Base-by-base conservation (phyloP, 1,140 invertebrate species). In the Papilio aristodemus region DNA sequence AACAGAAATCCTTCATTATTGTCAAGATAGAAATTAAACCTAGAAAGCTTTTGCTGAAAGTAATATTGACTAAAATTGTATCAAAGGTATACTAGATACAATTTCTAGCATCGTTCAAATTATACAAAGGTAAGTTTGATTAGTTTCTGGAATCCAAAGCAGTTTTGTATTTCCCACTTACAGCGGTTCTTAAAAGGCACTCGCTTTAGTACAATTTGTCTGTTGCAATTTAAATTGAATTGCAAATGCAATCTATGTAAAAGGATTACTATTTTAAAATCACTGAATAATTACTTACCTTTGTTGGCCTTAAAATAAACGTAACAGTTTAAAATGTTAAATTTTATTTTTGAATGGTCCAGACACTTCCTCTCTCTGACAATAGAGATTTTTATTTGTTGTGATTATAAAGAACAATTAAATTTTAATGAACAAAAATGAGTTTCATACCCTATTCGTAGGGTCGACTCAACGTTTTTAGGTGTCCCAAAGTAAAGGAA, bases 181-280 rank as follows among this genome's bases (percentile, higher is more conserved):
- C 10, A 11, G 43, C 2, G 19, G 10, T 13, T 54, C 11, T 19
- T 54, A 13, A 54, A 25, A 25, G 46, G 46, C 22, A 11, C 19
- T 54, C 19, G 19, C 3, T 54, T 25, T 10, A 25, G 22, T 22
- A 9, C 10, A 25, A 25, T 54, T 54, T 54, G 19, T 22, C 19
- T 54, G 19, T 54, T 54, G 46, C 46, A 54, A 54, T 54, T 54
- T 54, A 11, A 54, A 54, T 54, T 54, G 19, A 22, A 54, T 32
- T 32, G 19, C 46, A 54, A 54, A 22, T 54, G 19, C 46, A 22
- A 22, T 25, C 10, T 25, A 54, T 22, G 46, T 50, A 11, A 11
- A 50, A 10, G 19, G 46, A 54, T 50, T 54, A 10, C 46, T 22
- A 25, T 54, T 13, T 54, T 13, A 25, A 22, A 54, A 54, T 22